Evolutionary conservation across 2,113 vertebrate species (phyloP).

Genomic region (Rallus limicola): DNA sequence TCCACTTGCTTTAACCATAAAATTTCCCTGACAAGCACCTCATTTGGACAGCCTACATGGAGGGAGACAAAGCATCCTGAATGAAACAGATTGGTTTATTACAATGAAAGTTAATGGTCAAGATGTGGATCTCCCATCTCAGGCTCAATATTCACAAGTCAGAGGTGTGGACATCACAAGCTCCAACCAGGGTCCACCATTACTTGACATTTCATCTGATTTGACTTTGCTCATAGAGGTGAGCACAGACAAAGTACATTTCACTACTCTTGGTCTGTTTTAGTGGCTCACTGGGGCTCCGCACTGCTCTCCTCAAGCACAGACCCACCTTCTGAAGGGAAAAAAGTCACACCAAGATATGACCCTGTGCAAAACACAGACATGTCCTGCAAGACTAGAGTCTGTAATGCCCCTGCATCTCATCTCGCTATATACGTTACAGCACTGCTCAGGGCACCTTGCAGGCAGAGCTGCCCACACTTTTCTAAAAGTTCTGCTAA

Average conservation of each 20-base stretch:
- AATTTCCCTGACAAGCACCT: not conserved
- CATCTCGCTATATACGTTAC: fast-evolving
- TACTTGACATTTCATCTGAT: not conserved
- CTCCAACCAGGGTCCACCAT: fast-evolving
- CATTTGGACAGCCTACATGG: not conserved
- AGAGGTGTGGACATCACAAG: not conserved
- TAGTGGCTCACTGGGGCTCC: not conserved
- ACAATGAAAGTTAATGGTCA: not conserved
- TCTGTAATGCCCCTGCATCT: not conserved
- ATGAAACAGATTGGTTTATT: not conserved
- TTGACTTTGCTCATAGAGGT: not conserved
- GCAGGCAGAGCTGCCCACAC: not conserved
- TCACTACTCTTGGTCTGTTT: not conserved
- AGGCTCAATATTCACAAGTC: not conserved
- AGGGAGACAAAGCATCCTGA: not conserved
- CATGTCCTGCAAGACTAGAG: not conserved
- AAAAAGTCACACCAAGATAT: not conserved
- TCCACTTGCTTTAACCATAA: not conserved
- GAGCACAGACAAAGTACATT: fast-evolving
- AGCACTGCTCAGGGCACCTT: not conserved
- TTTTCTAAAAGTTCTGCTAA: not conserved
- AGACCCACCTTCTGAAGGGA: not conserved
- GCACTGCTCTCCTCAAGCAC: not conserved
- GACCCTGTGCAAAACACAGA: not conserved
- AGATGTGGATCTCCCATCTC: not conserved